These are phyloP conservation scores for Trididemnum miniatum DNA, from an alignment of 23 tunicate genomes.

Conservation along the genomic window DNA sequence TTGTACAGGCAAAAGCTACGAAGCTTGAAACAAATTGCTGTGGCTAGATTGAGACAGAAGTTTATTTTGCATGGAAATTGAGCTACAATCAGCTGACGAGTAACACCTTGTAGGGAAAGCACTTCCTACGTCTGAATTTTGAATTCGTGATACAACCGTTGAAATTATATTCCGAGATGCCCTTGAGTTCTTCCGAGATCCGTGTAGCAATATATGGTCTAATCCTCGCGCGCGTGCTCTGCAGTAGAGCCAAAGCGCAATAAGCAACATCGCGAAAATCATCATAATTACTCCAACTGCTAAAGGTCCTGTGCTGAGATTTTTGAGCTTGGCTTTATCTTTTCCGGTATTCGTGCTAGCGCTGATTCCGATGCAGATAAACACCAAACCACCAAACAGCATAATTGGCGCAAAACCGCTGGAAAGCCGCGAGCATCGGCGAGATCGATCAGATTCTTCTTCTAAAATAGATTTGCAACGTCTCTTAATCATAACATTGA, in stretches of 20 bases:
- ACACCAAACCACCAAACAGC: slow-evolving; percentile 93
- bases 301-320: slow-evolving; percentile 78
- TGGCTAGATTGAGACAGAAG: too few species aligned
- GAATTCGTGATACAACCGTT: too few species aligned
- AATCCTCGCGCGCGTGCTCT: slow-evolving; percentile 60
- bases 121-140: too few species aligned
- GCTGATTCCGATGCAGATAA: slow-evolving; percentile 90
- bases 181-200: slow-evolving; percentile 62
- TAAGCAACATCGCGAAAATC: slow-evolving; percentile 54
- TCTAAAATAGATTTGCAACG: too few species aligned
- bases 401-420: slow-evolving; percentile 95
- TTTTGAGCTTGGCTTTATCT: slow-evolving; percentile 58
- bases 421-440: slow-evolving; percentile 81
- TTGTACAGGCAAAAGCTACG: too few species aligned
- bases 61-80: too few species aligned
- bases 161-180: neutral
- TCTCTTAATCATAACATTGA: too few species aligned
- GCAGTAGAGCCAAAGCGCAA: slow-evolving; percentile 81
- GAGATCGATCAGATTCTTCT: slow-evolving; percentile 72
- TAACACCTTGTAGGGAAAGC: too few species aligned
- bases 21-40: too few species aligned
- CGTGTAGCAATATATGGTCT: slow-evolving; percentile 77
- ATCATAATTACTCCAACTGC: slow-evolving; percentile 92
- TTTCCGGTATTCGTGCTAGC: slow-evolving; percentile 82
- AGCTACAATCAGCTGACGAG: too few species aligned